Conservation (phyloP, 2,888 invertebrate species). For the Anthoptus insignis region DNA sequence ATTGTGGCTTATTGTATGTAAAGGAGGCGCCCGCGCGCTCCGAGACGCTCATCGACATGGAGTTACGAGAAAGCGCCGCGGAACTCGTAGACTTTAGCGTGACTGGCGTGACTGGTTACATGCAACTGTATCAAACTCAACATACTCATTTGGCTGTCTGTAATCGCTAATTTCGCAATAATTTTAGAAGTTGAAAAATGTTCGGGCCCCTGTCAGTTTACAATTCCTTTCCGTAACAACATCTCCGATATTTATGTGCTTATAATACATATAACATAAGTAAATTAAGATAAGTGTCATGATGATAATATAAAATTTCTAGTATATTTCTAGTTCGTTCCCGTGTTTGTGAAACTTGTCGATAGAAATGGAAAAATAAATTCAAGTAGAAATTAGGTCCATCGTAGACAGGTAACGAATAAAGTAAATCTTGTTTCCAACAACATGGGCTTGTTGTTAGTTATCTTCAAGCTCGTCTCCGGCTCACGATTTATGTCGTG, state of each 20-base stretch:
- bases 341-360: background rate
- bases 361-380: background rate
- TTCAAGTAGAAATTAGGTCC: background rate
- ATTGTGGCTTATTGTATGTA: slow-evolving; percentile 77
- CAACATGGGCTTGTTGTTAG: slow-evolving; percentile 50
- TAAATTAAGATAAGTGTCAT: too few species aligned
- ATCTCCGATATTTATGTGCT: too few species aligned
- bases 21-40: slow-evolving; percentile 81
- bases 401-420: slow-evolving; percentile 36
- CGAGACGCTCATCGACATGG: slow-evolving; percentile 68
- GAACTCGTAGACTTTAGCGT: slow-evolving; percentile 25
- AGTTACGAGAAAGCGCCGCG: slow-evolving; percentile 67
- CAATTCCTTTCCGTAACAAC: too few species aligned
- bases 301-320: too few species aligned
- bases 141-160: too few species aligned
- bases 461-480: slow-evolving; percentile 52
- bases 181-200: too few species aligned
- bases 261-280: too few species aligned
- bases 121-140: background rate
- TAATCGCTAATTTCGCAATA: too few species aligned
- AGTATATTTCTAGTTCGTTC: background rate
- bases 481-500: slow-evolving; percentile 66
- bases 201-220: too few species aligned
- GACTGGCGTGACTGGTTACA: slow-evolving; percentile 27
- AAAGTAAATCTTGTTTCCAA: slow-evolving; percentile 47